Evolutionary conservation across 1,140 invertebrate species (phyloP), one percentile per base, ranked within the genome.

Genomic region (Plectus sambesii): DNA sequence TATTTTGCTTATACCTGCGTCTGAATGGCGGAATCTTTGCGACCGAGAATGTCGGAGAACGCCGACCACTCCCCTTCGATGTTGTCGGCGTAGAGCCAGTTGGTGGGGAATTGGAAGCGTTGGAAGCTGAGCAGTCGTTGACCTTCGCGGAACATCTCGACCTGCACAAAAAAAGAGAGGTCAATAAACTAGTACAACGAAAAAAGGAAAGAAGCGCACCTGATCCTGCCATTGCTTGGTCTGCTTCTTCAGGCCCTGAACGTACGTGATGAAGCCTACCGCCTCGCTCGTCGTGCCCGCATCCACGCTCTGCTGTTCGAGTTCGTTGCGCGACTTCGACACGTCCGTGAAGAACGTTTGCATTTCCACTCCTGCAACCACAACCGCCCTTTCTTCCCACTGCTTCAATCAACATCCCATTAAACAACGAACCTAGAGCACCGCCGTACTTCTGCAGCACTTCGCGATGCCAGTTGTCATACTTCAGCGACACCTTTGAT

Each of bases 401-500:
- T n/a, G n/a, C n/a, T n/a, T n/a, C 94, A 58, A 85, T 82, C 1
- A 97, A 74, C 6, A 90, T 90, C 63, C 97, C 90, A 73, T 96
- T 96, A 71, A 97, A 92, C 88, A 46, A 57, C 29, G 82, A 85
- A 6, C 87, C 85, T 9, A 99, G 76, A 36, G 97, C 71, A 0
- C 80, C 78, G 15, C 92, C 90, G 74, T 98, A 99, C 74, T 96
- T 96, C 57, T 85, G 82, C 0, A 98, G 74, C 8, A 93, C 90
- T 66, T 99, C 93, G 73, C 97, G 97, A 70, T 98, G 93, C 92
- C 93, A 97, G 0, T 89, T 93, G 72, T 99, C 94, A 71, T 99
- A 99, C 71, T 99, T 98, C 39, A 98, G 74, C 0, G 87, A 87
- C 1, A 98, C 93, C 75, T 99, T 99, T 55, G 87, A 90, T 72